Evolutionary conservation across 2,797 vertebrate genomes (phyloP).

Genomic region (Sebastes flavidus): DNA sequence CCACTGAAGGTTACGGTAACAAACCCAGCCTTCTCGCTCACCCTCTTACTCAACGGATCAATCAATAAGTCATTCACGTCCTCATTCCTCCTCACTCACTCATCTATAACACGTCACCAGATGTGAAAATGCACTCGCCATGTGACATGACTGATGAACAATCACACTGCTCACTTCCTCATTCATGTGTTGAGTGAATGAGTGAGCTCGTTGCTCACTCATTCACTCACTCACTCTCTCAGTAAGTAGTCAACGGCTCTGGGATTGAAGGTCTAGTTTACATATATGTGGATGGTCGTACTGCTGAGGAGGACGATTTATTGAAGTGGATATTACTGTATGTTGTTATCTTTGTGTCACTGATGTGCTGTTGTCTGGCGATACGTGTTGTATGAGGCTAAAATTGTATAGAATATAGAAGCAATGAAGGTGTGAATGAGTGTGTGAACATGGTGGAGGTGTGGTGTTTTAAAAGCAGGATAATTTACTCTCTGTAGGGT

Average conservation of each 20-base stretch:
- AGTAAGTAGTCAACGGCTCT: neutral
- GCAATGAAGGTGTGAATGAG: neutral
- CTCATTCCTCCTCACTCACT: conserved; percentile 15
- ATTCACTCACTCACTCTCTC: too few species aligned
- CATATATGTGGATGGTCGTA: neutral
- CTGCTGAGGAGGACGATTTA: neutral
- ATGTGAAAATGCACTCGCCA: neutral
- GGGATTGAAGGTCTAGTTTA: neutral
- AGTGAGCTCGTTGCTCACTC: neutral
- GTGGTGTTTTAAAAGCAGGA: neutral
- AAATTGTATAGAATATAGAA: neutral
- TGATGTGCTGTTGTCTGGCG: neutral
- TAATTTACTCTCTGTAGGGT: rapidly evolving
- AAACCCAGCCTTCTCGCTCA: conserved; percentile 35
- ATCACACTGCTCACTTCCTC: neutral
- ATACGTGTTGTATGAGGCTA: neutral
- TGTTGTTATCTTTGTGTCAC: neutral
- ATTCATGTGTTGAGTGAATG: neutral
- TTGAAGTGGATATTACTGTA: neutral
- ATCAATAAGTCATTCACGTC: conserved; percentile 47
- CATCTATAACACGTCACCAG: neutral
- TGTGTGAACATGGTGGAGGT: neutral
- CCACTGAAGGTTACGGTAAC: conserved; percentile 62
- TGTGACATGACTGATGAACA: neutral
- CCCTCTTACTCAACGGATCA: conserved; percentile 34